Evolutionary conservation across 2,797 vertebrate genomes (phyloP), one percentile per base, ranked within the genome.

Genomic region (Trachops cirrhosus): DNA sequence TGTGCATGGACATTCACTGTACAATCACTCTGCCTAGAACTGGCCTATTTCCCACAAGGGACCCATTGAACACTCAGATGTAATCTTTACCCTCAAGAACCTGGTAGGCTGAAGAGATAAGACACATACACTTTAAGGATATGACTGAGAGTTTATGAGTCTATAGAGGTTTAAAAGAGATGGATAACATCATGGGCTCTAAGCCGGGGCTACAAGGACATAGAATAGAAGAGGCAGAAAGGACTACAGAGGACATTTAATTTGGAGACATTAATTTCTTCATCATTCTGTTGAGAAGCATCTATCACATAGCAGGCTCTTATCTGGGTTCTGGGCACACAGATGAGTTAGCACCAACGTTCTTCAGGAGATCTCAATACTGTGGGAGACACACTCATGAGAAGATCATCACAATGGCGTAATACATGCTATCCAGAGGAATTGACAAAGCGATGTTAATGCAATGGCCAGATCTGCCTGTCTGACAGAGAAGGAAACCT

Each of bases 31-130:
- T 93, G 44, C 86, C 64, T 74, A 74, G 39, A 89, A 54, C 48
- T 67, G 46, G 50, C 16, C 44, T 62, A 68, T 44, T 87, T 89
- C 67, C 57, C 73, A 75, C 34, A 59, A 71, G 37, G 21, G 29
- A 78, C 26, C 16, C 75, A 39, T 1, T 73, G 83, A 57, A 32
- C 34, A 62, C 50, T 92, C 21, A 54, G 70, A 79, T 68, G 37
- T 32, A 71, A 44, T 67, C 70, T 79, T 89, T 87, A 73, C 75
- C 37, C 34, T 94, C 52, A 77, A 91, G 83, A 89, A 96, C 19
- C 5, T 26, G n/a, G 41, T 34, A 24, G 46, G 48, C 22, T 86
- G 18, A 83, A 86, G 19, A 93, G 50, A 67, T 70, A 93, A 87
- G 50, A 85, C 93, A n/a, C 15, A 12, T 70, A 52, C 11, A n/a